Base-by-base conservation (phyloP, 2,113 vertebrate genomes). In the Ursus arctos region DNA sequence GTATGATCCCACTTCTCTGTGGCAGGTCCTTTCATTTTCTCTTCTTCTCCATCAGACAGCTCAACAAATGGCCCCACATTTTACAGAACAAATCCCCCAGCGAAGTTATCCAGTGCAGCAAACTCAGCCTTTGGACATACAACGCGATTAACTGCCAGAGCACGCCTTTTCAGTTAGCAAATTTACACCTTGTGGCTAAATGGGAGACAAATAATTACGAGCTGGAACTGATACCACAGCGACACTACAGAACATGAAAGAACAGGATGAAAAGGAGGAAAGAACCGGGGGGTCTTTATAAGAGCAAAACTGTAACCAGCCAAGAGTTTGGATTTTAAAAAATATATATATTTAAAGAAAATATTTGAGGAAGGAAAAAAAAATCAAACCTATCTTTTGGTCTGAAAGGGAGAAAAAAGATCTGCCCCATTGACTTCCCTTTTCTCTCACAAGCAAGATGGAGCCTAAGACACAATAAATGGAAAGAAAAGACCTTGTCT, bases 101-200 rank as follows among this genome's bases (percentile, higher is more conserved):
- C 96, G 91, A 97, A 98, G 95, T 96, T 92, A 93, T 16, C 74
- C 87, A 76, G 69, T 24, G 51, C 40, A 86, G 26, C 47, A 19
- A 97, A 79, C 36, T 47, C 59, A 72, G 74, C 57, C 87, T 98
- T 97, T 93, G 61, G 96, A 97, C 72, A 97, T 5, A 91, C 7
- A 80, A 19, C 0, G 79, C 88, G 72, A 93, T 33, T 33, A 97
- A 94, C 88, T 92, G 96, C 95, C 94, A 95, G 57, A 94, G 94
- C 24, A 76, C 12, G 53, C 61, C 88, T 97, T 96, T 74, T 76
- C 63, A 55, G 69, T 94, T 72, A 97, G 72, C 90, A 94, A 98
- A 97, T 98, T 95, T 96, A 96, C 65, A 84, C 95, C 95, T 97
- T 51, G 97, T 89, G 92, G 67, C 96, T 98, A 97, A 97, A 79